Conservation (phyloP, 1,140 invertebrate species). For the Drosophila pectinifera region DNA sequence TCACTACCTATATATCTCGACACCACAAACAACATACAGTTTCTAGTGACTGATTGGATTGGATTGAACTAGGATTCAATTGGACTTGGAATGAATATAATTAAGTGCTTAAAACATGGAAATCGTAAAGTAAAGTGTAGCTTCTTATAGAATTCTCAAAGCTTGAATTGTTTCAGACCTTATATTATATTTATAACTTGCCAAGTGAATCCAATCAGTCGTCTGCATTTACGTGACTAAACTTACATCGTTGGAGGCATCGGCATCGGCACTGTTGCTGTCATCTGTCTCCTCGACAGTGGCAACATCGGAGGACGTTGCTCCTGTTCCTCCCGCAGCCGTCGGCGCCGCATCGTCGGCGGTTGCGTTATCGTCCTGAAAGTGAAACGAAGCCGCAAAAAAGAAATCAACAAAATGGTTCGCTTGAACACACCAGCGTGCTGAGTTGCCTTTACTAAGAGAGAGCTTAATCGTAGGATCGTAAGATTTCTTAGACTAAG, state of each 20-base stretch:
- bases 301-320: conserved; percentile 5
- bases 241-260: conserved; percentile 67
- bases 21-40: neutral
- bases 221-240: neutral
- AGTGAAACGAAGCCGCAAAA: conserved; percentile 61
- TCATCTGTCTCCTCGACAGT: conserved; percentile 51
- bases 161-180: no score
- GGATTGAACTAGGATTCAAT: neutral
- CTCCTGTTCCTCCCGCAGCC: neutral
- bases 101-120: no score
- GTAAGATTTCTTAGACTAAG: conserved; percentile 27
- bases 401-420: conserved; percentile 59
- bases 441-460: conserved; percentile 59
- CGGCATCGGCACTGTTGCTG: conserved; percentile 62
- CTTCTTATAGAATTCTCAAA: no score
- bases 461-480: conserved; percentile 31
- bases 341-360: conserved; percentile 15
- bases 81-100: no score
- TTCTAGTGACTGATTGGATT: conserved; percentile 19
- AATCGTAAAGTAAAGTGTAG: no score
- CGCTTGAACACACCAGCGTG: conserved; percentile 26
- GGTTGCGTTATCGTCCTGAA: conserved; percentile 67
- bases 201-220: conserved; percentile 8
- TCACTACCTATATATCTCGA: neutral
- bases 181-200: neutral